Evolutionary conservation across 2,888 invertebrate species (phyloP).

Genomic region (Cantharis flavilabris): DNA sequence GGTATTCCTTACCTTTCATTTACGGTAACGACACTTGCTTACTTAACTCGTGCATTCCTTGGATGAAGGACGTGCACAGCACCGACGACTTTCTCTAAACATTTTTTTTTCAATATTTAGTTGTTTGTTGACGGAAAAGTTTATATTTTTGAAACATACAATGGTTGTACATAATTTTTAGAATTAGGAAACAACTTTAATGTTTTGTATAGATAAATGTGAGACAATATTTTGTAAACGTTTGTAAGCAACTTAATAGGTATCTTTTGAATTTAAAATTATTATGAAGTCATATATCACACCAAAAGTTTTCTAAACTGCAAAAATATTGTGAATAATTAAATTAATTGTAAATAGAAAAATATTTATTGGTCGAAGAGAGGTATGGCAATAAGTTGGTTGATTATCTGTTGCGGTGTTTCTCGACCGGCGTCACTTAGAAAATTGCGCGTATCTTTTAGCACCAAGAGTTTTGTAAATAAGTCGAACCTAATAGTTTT

Average conservation of each 20-base stretch:
- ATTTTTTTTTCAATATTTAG: too few species aligned
- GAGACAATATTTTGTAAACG: slow-evolving; percentile 17
- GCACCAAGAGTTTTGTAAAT: neutral
- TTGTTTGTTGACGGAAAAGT: neutral
- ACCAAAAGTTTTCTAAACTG: slow-evolving; percentile 34
- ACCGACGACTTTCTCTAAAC: neutral
- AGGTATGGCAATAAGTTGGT: slow-evolving; percentile 26
- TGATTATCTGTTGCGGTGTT: neutral
- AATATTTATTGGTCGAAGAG: slow-evolving; percentile 3
- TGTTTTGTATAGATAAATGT: slow-evolving; percentile 1
- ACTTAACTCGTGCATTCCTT: slow-evolving; percentile 53
- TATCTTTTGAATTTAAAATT: slow-evolving; percentile 11
- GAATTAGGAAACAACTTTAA: neutral
- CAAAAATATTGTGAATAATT: slow-evolving; percentile 6
- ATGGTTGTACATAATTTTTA: neutral
- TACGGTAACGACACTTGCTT: slow-evolving; percentile 48
- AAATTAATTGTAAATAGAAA: slow-evolving; percentile 4
- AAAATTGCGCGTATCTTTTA: neutral
- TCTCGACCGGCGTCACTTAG: neutral
- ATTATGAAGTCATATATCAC: slow-evolving; percentile 21
- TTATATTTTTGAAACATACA: neutral
- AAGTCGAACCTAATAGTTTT: neutral
- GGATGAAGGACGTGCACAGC: slow-evolving; percentile 40
- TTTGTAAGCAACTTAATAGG: slow-evolving; percentile 10
- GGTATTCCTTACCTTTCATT: slow-evolving; percentile 52